A percentile compares a stretch with the other conserved stretches of the same genome.
Evolutionary conservation across 1,140 invertebrate genomes (phyloP).

Genomic region (Drosophila serrata): DNA sequence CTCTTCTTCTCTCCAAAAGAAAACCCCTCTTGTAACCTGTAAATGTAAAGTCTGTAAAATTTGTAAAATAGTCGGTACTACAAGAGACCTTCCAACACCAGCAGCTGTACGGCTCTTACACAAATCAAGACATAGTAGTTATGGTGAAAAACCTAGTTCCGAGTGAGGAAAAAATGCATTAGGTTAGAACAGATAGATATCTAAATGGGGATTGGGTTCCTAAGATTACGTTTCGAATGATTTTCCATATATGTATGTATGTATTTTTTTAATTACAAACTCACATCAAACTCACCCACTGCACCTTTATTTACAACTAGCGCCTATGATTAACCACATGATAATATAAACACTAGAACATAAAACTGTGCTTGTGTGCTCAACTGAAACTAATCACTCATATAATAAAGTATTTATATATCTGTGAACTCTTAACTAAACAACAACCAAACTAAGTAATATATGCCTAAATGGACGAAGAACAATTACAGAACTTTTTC

Average conservation of each 20-base stretch:
- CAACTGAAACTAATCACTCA: constrained; percentile 54
- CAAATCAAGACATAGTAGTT: constrained; percentile 12
- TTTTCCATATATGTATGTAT: constrained; percentile 26
- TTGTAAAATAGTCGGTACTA: constrained; percentile 9
- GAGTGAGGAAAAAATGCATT: constrained; percentile 1
- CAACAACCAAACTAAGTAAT: constrained; percentile 20
- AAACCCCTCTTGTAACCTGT: constrained; percentile 9
- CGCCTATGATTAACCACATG: constrained; percentile 22
- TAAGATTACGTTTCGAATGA: constrained; percentile 33
- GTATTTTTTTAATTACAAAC: constrained; percentile 33
- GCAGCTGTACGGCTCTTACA: constrained; percentile 16
- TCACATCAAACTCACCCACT: constrained; percentile 64
- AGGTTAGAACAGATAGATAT: constrained; percentile 5
- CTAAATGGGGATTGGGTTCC: neutral
- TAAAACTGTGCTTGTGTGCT: constrained; percentile 52
- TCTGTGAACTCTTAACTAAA: constrained; percentile 32
- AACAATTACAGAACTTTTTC: constrained; percentile 68
- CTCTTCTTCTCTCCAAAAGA: constrained; percentile 1
- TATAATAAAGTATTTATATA: constrained; percentile 61
- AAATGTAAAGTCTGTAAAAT: constrained; percentile 17
- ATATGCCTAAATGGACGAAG: constrained; percentile 34
- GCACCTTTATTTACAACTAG: constrained; percentile 60
- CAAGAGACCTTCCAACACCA: constrained; percentile 1
- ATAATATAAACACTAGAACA: constrained; percentile 42
- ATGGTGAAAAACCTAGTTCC: neutral